Conservation (phyloP, 2,797 vertebrate genomes). For the Cyclopterus lumpus region DNA sequence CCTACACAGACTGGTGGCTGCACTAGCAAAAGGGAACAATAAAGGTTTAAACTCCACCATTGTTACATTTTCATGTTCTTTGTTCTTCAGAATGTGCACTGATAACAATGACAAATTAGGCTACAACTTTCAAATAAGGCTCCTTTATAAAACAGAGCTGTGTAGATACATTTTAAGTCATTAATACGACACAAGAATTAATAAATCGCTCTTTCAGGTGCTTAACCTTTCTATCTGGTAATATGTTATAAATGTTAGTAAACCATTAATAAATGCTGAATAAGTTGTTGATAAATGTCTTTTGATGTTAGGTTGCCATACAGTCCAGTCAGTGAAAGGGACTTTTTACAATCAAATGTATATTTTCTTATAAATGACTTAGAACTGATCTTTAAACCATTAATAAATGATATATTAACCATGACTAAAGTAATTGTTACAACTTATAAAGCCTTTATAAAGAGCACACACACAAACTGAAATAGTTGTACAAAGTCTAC, state of each 20-base stretch:
- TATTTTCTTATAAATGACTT: not conserved
- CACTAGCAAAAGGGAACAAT: not conserved
- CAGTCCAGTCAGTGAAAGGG: not conserved
- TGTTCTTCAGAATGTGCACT: not conserved
- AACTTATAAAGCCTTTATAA: not conserved
- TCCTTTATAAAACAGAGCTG: not conserved
- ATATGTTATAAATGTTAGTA: not conserved
- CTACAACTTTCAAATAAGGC: not conserved
- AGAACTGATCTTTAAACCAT: not conserved
- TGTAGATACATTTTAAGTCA: not conserved
- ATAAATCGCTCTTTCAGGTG: not conserved
- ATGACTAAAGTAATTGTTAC: not conserved
- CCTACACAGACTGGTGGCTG: not conserved
- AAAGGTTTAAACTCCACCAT: not conserved
- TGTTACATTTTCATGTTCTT: not conserved
- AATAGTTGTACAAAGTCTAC: not conserved
- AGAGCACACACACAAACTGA: not conserved
- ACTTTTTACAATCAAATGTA: constrained; percentile 2
- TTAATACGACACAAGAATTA: not conserved
- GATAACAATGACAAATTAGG: not conserved
- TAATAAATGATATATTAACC: not conserved
- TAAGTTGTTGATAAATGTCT: not conserved
- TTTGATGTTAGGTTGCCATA: constrained; percentile 8
- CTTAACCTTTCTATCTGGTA: not conserved
- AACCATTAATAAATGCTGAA: not conserved